Evolutionary conservation across 2,797 vertebrate genomes (phyloP), one percentile per base, ranked within the genome.

Genomic region (Cynopterus sphinx): DNA sequence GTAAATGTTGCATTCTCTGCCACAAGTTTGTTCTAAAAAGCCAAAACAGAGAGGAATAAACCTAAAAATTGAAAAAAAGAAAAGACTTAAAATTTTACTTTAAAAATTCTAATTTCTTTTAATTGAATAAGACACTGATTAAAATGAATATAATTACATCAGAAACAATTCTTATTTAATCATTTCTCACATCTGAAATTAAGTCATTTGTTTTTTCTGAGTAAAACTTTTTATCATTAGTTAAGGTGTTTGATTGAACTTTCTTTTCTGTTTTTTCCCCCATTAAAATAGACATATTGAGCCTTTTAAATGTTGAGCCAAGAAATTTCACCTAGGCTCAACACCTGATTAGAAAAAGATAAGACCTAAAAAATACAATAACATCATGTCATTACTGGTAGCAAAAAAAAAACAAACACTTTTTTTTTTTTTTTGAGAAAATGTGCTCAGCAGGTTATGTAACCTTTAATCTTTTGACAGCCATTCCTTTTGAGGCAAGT

Each of bases 1-100:
- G 15, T 89, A 92, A 90, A 73, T 53, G 19, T 70, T 91, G 68
- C 41, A 92, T 94, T 89, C 36, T 10, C 24, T 90, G n/a, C 12
- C n/a, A 51, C 51, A 46, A 22, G 10, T 96, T 89, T 93, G 41
- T 89, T 95, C 49, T 94, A 73, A 74, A 93, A 96, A 90, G 55
- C 15, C 67, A 87, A 73, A 90, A 81, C 31, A 84, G 26, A 84
- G 63, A 87, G 46, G 12, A 21, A 70, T 53, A 63, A 96, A 26
- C 28, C 51, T 96, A 16, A 87, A 90, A 88, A 59, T 53, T 67
- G 11, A n/a, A 59, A 65, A 46, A 75, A 51, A 51, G 51, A 51
- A 55, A 96, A 77, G 53, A 74, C 31, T 36, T 81, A 84, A 88
- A 90, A 36, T 83, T 85, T 94, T 78, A 78, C 84, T 87, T 59